Base-by-base conservation (phyloP, 2,113 vertebrate genomes). In the Siphamia tubifer region DNA sequence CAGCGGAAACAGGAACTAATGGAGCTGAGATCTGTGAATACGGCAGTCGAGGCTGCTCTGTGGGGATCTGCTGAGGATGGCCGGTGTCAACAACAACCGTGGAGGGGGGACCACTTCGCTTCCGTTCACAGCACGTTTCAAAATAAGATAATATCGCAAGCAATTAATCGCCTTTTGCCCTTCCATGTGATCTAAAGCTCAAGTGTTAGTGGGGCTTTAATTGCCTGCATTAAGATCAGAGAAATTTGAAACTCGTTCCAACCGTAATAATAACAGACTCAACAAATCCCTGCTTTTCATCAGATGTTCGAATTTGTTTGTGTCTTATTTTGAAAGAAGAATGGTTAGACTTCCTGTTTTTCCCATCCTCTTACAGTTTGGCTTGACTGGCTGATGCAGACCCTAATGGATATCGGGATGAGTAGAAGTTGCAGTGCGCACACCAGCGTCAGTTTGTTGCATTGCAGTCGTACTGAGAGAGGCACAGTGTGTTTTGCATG, bases 1-100 rank as follows among this genome's bases (percentile, higher is more conserved):
- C 85, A 72, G 81, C 86, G 87, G 87, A 88, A 90, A 80, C 86
- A 84, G 82, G 88, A 86, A 91, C 88, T 82, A 54, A 55, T 25
- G 65, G 76, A 74, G 82, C 61, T 42, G 51, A 56, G 48, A 17
- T 65, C 57, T 74, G 19, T 68, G 85, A 67, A 79, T 56, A 65
- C 58, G 35, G 65, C 62, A 74, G 81, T 53, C 73, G 47, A 51
- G 20, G 55, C 77, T 82, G 86, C 79, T 88, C 82, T 78, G 81
- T 68, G 54, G 70, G 52, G 77, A 77, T 69, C 56, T 76, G 42
- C 36, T 78, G n/a, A n/a, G 58, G 78, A 78, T 54, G 85, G 77
- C 81, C 79, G 80, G 80, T 75, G 80, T 88, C 86, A 85, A 68
- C 8, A 35, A 28, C 7, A 0, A 67, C 5, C 4, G 2, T 12